Conservation (phyloP, 2,888 invertebrate genomes). For the Ormyrus labotus region DNA sequence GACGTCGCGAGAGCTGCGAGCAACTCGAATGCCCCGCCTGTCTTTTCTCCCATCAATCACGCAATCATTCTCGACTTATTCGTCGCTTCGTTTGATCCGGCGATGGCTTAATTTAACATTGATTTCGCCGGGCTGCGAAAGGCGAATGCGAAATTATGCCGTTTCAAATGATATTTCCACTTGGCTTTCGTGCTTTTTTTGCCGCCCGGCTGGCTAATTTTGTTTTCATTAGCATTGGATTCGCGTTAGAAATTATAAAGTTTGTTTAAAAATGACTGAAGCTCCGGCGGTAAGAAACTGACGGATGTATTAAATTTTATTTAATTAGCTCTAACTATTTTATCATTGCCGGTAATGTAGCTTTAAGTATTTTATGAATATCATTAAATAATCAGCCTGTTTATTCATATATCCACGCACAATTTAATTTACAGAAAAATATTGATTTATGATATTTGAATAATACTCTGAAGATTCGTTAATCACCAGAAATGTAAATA, state of each 20-base stretch:
- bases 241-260: neutral
- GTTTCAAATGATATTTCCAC: conserved; percentile 68
- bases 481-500: too few species aligned
- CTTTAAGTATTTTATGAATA: too few species aligned
- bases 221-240: conserved; percentile 24
- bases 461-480: too few species aligned
- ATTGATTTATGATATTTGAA: too few species aligned
- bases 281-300: too few species aligned
- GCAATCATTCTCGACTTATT: conserved; percentile 50
- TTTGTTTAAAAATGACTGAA: neutral
- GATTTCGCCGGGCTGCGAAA: conserved; percentile 63
- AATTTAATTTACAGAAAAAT: too few species aligned
- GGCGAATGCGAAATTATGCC: conserved; percentile 53
- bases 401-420: too few species aligned
- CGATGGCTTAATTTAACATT: conserved; percentile 68
- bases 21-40: conserved; percentile 32
- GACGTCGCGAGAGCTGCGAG: conserved; percentile 26
- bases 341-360: too few species aligned
- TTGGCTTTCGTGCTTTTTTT: conserved; percentile 60
- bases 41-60: conserved; percentile 55
- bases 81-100: conserved; percentile 56
- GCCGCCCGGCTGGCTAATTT: conserved; percentile 61
- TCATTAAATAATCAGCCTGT: too few species aligned
- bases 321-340: too few species aligned
- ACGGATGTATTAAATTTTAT: too few species aligned